These are phyloP conservation scores for Polypedilum vanderplanki DNA, from an alignment of 1,140 invertebrate species.

Conservation along the genomic window DNA sequence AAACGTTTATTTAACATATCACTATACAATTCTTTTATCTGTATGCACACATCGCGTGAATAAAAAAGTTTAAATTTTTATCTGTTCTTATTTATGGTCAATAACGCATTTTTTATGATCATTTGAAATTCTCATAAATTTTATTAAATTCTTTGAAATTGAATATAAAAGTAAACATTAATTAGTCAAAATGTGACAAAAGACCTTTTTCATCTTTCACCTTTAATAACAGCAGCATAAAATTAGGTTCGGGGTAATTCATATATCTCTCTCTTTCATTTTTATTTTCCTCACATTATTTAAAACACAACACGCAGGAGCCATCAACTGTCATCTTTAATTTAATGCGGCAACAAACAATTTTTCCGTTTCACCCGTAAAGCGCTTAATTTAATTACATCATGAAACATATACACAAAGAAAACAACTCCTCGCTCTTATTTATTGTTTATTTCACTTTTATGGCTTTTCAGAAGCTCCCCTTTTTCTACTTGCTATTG, in stretches of 20 bases:
- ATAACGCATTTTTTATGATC: too few relatives aligned
- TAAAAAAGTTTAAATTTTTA: too few relatives aligned
- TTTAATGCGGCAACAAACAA: conserved; percentile 5
- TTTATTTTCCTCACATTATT: not conserved
- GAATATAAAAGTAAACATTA: not conserved
- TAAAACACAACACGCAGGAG: conserved; percentile 16
- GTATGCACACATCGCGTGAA: not conserved
- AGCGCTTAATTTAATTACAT: conserved; percentile 14
- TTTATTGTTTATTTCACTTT: conserved; percentile 20
- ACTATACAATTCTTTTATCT: conserved; percentile 1
- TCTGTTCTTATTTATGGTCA: too few relatives aligned
- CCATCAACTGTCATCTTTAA: conserved; percentile 18
- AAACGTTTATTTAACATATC: not conserved
- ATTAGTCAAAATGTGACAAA: conserved; percentile 7
- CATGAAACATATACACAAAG: too few relatives aligned
- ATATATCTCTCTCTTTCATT: too few relatives aligned
- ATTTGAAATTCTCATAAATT: too few relatives aligned
- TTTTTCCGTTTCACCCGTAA: conserved; percentile 5
- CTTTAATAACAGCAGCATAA: too few relatives aligned
- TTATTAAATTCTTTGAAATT: not conserved
- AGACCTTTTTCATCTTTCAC: not conserved
- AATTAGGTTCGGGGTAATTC: too few relatives aligned
- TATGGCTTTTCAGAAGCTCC: conserved; percentile 1
- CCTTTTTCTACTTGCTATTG: not conserved
- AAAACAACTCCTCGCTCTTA: not conserved